These are phyloP conservation scores for Cryptus armator DNA, from an alignment of 2,888 invertebrate species.

Conservation along the genomic window DNA sequence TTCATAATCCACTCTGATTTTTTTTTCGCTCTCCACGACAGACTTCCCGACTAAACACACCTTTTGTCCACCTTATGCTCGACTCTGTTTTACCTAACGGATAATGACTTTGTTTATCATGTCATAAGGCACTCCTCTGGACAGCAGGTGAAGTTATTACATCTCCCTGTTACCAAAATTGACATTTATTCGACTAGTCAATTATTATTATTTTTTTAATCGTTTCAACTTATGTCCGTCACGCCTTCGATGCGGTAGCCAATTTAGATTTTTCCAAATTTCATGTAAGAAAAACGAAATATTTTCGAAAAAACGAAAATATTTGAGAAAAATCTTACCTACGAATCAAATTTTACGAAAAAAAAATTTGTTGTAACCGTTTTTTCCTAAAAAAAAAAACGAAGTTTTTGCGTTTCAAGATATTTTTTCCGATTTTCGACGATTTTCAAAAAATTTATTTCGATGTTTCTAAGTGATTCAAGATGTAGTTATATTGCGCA, in stretches of 20 bases:
- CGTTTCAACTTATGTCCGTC: no score
- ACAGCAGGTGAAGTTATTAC: conserved; percentile 76
- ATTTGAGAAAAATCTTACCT: no score
- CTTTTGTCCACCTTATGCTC: conserved; percentile 70
- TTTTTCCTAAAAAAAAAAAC: no score
- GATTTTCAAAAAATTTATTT: no score
- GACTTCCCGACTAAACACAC: conserved; percentile 68
- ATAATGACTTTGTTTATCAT: conserved; percentile 83
- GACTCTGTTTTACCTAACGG: conserved; percentile 51
- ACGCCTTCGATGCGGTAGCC: no score
- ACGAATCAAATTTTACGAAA: no score
- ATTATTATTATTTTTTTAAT: background rate
- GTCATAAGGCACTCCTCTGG: conserved; percentile 74
- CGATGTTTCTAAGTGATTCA: background rate
- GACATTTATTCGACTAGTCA: background rate
- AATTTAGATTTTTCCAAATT: no score
- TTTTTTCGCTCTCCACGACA: conserved; percentile 74
- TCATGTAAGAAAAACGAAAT: no score
- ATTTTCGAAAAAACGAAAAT: no score
- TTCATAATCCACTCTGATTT: conserved; percentile 76
- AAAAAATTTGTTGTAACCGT: no score
- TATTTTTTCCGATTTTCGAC: no score
- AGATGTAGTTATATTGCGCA: background rate
- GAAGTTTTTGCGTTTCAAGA: no score
- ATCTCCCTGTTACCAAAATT: background rate